phyloP scores from a whole-genome alignment of 2,113 vertebrate genomes.

The Cynopterus brachyotis region DNA sequence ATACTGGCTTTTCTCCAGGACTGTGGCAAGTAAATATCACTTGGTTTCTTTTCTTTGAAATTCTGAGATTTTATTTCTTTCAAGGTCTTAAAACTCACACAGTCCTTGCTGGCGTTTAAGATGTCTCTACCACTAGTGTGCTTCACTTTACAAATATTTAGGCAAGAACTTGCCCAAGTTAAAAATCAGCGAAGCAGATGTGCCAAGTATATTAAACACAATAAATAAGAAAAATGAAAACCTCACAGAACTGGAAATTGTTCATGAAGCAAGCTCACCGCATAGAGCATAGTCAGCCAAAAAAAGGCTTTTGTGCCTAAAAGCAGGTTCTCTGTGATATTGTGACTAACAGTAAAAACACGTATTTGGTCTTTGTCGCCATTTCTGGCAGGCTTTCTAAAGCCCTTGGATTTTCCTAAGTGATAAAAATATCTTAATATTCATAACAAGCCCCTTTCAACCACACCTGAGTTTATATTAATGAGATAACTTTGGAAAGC shows the following conservation, averaged over 20 bases:
- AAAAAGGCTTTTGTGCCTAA: background rate
- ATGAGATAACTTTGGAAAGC: background rate
- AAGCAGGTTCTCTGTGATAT: background rate
- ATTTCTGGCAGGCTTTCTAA: background rate
- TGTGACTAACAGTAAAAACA: background rate
- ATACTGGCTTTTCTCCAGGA: constrained; percentile 52
- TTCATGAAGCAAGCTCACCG: background rate
- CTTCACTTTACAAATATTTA: background rate
- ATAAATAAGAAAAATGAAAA: background rate
- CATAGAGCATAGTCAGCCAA: background rate
- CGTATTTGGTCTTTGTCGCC: background rate
- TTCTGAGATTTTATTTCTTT: background rate
- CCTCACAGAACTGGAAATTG: background rate
- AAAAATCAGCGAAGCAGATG: background rate
- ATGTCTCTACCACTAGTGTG: background rate
- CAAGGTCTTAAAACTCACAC: background rate
- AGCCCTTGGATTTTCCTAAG: background rate
- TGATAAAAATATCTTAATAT: background rate
- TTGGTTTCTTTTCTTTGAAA: constrained; percentile 50
- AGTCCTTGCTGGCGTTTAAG: background rate
- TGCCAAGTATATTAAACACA: background rate
- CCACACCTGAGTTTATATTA: background rate
- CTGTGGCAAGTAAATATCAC: background rate
- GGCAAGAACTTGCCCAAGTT: background rate
- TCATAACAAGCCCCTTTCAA: background rate